Evolutionary conservation across 2,797 vertebrate species (phyloP).

Genomic region (Dryobates pubescens): DNA sequence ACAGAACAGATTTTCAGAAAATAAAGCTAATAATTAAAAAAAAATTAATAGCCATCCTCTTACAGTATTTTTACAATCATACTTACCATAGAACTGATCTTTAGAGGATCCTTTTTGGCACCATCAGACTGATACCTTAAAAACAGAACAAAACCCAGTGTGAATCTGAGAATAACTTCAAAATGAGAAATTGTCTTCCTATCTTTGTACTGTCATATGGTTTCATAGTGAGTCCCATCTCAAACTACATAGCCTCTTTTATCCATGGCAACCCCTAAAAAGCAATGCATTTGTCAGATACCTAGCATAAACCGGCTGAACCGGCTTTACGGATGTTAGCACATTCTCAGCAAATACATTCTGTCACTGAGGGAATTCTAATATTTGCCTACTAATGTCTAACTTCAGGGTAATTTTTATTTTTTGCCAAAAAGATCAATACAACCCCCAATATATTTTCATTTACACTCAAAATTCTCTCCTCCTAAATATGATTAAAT

Average conservation of each 20-base stretch:
- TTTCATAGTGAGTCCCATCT: background rate
- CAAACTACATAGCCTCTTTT: background rate
- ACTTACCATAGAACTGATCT: constrained; percentile 96
- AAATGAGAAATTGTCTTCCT: background rate
- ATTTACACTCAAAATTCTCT: background rate
- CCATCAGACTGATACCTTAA: constrained; percentile 93
- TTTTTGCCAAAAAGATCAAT: background rate
- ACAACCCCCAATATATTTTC: background rate
- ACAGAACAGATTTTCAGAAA: background rate
- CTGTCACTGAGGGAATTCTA: background rate
- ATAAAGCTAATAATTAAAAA: background rate
- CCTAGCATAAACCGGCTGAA: background rate
- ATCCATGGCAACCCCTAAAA: background rate
- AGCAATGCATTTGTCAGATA: background rate
- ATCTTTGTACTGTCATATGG: background rate
- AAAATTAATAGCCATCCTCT: background rate
- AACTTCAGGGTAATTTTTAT: background rate
- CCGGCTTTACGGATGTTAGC: background rate
- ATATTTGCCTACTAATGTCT: background rate
- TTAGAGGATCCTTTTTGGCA: constrained; percentile 95
- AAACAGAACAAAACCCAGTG: constrained; percentile 42
- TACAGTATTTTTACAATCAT: background rate
- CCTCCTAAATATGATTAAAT: background rate
- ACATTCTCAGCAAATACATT: background rate
- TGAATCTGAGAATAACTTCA: background rate